Evolutionary conservation across 2,113 vertebrate species (phyloP).

Genomic region (Gallinago undulata): DNA sequence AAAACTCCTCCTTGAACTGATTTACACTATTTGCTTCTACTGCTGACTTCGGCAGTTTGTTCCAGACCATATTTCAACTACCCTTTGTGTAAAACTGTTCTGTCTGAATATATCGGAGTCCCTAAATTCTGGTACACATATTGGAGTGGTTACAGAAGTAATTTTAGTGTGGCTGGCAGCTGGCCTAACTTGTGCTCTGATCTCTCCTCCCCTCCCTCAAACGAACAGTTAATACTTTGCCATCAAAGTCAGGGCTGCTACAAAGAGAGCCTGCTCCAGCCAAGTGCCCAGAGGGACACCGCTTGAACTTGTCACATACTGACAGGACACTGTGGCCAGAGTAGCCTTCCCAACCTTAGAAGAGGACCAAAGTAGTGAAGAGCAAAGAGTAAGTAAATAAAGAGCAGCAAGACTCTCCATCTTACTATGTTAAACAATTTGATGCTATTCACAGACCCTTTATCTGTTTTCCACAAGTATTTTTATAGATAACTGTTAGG

Average conservation of each 20-base stretch:
- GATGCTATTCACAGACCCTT: neutral
- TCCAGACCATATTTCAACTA: conserved; percentile 65
- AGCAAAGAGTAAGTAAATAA: neutral
- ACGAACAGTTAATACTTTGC: neutral
- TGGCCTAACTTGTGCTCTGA: conserved; percentile 40
- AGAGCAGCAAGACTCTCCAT: neutral
- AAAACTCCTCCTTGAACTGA: conserved; percentile 61
- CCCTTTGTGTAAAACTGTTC: conserved; percentile 69
- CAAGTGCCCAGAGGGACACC: neutral
- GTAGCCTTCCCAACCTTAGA: neutral
- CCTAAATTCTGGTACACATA: conserved; percentile 68
- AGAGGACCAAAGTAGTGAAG: neutral
- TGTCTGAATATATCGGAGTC: conserved; percentile 69
- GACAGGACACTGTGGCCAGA: neutral
- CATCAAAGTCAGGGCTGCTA: neutral
- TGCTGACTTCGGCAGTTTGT: conserved; percentile 71
- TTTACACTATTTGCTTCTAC: conserved; percentile 66
- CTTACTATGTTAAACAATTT: neutral
- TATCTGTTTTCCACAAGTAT: neutral
- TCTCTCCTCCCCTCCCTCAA: neutral
- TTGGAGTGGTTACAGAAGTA: conserved; percentile 68
- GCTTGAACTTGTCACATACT: neutral
- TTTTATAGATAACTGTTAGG: neutral
- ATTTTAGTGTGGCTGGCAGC: conserved; percentile 65
- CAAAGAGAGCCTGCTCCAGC: neutral